Evolutionary conservation across 2,888 invertebrate genomes (phyloP), one percentile per base, ranked within the genome.

Genomic region (Napeogenes inachia): DNA sequence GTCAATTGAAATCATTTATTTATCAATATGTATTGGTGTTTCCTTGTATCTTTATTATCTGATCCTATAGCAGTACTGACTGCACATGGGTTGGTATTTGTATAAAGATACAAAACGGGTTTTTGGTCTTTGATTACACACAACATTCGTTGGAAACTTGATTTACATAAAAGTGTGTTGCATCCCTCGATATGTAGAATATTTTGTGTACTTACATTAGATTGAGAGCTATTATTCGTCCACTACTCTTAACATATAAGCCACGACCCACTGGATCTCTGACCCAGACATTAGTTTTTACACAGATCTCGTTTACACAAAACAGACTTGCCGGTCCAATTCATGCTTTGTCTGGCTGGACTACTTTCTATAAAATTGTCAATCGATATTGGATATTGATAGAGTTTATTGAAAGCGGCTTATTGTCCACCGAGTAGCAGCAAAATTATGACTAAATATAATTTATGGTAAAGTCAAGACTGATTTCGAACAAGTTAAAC

Each of bases 281-380:
- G 76, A 76, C 73, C 75, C 72, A 78, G 74, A 74, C 78, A 71
- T 70, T 65, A 66, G 54, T 80, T 79, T 76, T 75, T 72, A 73
- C 74, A 76, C 73, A 75, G 72, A 74, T 66, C 71, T 73, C 75
- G 76, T 79, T 79, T 80, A 64, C 67, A 73, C 72, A 84, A 84
- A 83, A 81, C 61, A 55, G 33, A 80, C 80, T 83, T 75, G 73
- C 65, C 73, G 72, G 71, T 77, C 75, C 75, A 72, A 75, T 74
- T 74, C 69, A 71, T 71, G 69, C 68, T 71, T 71, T 73, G 70
- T 73, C 70, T 63, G 35, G 54, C 57, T 59, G 64, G 45, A 57
- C 68, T 65, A 68, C 69, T 69, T 69, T 69, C 69, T 63, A 69
- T 60, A 67, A 56, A 38, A 42, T 10, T 58, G 35, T 47, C 50